Base-by-base conservation (phyloP, 2,888 invertebrate species). In the Latrodectus elegans region DNA sequence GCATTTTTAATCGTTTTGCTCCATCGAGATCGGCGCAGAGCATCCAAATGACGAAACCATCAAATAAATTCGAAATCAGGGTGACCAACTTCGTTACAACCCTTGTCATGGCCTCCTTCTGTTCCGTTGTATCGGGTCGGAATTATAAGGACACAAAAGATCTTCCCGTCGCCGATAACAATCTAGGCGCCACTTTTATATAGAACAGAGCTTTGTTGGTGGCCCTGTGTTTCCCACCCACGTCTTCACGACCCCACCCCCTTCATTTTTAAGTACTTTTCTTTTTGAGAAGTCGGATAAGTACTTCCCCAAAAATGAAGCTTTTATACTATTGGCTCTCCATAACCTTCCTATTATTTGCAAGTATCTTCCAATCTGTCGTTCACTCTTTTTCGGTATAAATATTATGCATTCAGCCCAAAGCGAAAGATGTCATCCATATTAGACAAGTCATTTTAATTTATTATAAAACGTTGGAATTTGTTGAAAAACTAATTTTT, bases 161-260 rank as follows among this genome's bases (percentile, higher is more conserved):
- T 26, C 53, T 79, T 52, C 77, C n/a, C 22, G 11, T 26, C 60
- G 9, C 10, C 51, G 84, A 84, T 84, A 77, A 60, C 17, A 11
- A 84, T 84, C 84, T 49, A 38, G 72, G 68, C 77, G 60, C 76
- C 77, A 64, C 72, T 77, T 84, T 76, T 65, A 75, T n/a, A 77
- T 49, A 72, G 70, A 53, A n/a, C 72, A 67, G 22, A 22, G 52
- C 84, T 84, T 64, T 77, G 76, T 71, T 77, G 84, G 84, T 84
- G 84, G 84, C 71, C 84, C 64, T 12, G 17, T 15, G 60, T 60
- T n/a, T 52, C 60, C 77, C 82, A 83, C 84, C 76, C 77, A 77
- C 77, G 77, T 77, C 65, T 10, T 26, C 12, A 55, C 11, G 1
- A 15, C 55, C 55, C 55, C 55, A 11, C 15, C 15, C 15, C 15